Percentiles rank a stretch among this genome's conserved stretches.
phyloP scores from a whole-genome alignment of 2,797 vertebrate genomes.

The Halcyon badia region DNA sequence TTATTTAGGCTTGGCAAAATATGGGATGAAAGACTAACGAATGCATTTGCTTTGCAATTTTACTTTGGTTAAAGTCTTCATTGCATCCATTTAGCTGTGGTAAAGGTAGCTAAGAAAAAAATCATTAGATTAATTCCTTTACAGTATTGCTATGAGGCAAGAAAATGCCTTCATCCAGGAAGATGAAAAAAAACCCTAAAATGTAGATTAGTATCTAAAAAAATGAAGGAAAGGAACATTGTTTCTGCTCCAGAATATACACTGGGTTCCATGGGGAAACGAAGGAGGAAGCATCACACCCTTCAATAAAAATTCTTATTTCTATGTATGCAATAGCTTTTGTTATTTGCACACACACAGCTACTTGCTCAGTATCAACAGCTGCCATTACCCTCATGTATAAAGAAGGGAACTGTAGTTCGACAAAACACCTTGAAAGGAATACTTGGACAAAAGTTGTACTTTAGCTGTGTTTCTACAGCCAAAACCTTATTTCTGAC shows the following conservation, averaged over 20 bases:
- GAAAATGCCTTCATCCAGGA: neutral
- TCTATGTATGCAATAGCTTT: neutral
- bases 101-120: conserved; percentile 40
- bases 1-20: conserved; percentile 46
- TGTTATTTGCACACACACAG: neutral
- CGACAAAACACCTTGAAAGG: neutral
- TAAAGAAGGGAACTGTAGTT: neutral
- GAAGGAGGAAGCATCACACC: neutral
- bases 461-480: neutral
- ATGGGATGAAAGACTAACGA: conserved; percentile 21
- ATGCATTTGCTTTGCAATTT: conserved; percentile 39
- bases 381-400: neutral
- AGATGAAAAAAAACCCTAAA: rapidly evolving
- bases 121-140: conserved; percentile 12
- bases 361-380: neutral
- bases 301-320: neutral
- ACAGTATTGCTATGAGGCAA: neutral
- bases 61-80: conserved; percentile 45
- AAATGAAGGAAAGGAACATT: neutral
- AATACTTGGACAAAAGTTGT: neutral
- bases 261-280: neutral
- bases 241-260: neutral
- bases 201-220: neutral
- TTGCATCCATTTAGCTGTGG: neutral
- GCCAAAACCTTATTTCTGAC: neutral